Evolutionary conservation across 2,797 vertebrate genomes (phyloP).

Genomic region (Podarcis siculus): DNA sequence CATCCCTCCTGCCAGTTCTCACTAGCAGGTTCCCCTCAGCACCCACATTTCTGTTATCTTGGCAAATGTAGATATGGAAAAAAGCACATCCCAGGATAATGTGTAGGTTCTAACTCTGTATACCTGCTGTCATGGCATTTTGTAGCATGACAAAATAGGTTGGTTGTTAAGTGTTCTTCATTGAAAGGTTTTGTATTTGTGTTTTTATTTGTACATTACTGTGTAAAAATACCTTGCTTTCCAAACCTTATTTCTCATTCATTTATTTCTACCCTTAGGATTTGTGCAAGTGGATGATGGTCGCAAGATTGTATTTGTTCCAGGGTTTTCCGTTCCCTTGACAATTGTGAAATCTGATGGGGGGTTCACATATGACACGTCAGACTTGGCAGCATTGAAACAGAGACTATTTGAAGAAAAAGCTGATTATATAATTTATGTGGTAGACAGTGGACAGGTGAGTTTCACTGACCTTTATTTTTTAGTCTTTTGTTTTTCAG

Average conservation of each 20-base stretch:
- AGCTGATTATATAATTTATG: conserved; percentile 90
- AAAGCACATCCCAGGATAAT: background rate
- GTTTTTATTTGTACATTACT: background rate
- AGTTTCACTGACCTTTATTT: conserved; percentile 40
- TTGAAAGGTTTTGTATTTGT: background rate
- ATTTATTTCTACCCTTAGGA: conserved; percentile 67
- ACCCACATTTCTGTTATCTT: background rate
- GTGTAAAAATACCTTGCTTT: background rate
- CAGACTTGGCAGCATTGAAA: conserved; percentile 92
- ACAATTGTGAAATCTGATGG: conserved; percentile 95
- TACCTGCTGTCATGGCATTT: background rate
- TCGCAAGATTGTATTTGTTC: conserved; percentile 89
- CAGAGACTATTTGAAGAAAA: conserved; percentile 89
- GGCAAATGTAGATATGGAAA: background rate
- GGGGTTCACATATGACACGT: conserved; percentile 96
- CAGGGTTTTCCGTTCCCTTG: conserved; percentile 88
- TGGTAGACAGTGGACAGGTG: conserved; percentile 94
- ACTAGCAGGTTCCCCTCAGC: background rate
- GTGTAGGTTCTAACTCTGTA: background rate
- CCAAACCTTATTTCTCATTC: background rate
- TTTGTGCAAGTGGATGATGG: conserved; percentile 90
- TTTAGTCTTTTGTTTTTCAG: background rate
- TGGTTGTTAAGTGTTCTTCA: background rate
- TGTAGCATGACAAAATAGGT: background rate
- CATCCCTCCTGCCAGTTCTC: background rate